phyloP scores from a whole-genome alignment of 2,888 invertebrate species.

The Scaptomyza tumidula region DNA sequence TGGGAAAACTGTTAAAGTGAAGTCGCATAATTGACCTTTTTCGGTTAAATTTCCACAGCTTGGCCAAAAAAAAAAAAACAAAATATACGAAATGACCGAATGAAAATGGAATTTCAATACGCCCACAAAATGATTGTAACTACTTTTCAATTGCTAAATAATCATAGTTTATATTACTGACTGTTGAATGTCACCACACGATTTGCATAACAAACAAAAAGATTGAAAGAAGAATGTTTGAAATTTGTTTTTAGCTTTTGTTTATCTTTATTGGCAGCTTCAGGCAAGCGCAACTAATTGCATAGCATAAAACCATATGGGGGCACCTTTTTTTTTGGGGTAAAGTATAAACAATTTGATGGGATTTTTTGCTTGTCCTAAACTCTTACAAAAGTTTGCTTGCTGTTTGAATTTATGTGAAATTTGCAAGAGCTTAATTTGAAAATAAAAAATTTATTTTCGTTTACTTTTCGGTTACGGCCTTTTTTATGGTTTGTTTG shows the following conservation, averaged over 20 bases:
- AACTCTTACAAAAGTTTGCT: constrained; percentile 18
- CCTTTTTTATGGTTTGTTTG: constrained; percentile 38
- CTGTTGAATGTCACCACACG: constrained; percentile 51
- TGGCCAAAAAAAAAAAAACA: constrained; percentile 4
- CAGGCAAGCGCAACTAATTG: constrained; percentile 66
- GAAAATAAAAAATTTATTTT: constrained; percentile 32
- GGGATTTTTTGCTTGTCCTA: constrained; percentile 29
- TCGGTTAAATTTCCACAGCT: constrained; percentile 46
- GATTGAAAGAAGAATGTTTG: background rate
- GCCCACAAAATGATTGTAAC: constrained; percentile 38
- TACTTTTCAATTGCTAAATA: constrained; percentile 42
- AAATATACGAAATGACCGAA: background rate
- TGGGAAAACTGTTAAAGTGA: constrained; percentile 59
- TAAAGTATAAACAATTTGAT: constrained; percentile 50
- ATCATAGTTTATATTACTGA: constrained; percentile 29
- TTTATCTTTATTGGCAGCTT: constrained; percentile 52
- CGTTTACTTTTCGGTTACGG: constrained; percentile 22
- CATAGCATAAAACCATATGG: constrained; percentile 58
- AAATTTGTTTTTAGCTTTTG: constrained; percentile 33
- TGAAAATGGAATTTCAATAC: constrained; percentile 59
- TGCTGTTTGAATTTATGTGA: constrained; percentile 45
- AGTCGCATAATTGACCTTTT: constrained; percentile 76
- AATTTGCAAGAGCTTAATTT: constrained; percentile 49
- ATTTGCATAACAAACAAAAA: constrained; percentile 73
- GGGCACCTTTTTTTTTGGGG: constrained; percentile 44